These are phyloP conservation scores for Drosophila tanythrix DNA, from an alignment of 2,888 invertebrate species.

Conservation along the genomic window DNA sequence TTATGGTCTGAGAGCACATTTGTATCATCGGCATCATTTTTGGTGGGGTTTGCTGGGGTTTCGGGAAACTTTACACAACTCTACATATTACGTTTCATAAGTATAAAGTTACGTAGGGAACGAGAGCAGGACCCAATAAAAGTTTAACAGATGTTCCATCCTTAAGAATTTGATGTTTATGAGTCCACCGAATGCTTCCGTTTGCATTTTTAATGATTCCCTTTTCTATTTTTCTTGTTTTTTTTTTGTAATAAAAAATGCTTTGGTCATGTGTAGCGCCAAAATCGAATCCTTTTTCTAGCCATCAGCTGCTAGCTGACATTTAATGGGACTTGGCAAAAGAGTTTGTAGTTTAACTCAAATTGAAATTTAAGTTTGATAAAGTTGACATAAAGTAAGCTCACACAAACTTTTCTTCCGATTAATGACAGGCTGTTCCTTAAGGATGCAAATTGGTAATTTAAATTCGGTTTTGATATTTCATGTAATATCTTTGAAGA, in stretches of 20 bases:
- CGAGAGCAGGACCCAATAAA: slow-evolving; percentile 43
- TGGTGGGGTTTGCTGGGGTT: background rate
- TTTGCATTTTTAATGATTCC: slow-evolving; percentile 68
- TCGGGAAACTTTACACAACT: slow-evolving; percentile 21
- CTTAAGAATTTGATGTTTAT: slow-evolving; percentile 65
- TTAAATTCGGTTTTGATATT: too few species aligned
- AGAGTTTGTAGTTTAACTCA: background rate
- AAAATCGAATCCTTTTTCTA: slow-evolving; percentile 21
- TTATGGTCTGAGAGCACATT: slow-evolving; percentile 52
- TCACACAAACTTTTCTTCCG: background rate
- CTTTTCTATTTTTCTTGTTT: background rate
- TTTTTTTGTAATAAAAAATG: slow-evolving; percentile 62
- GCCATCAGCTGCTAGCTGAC: slow-evolving; percentile 30
- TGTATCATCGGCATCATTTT: slow-evolving; percentile 34
- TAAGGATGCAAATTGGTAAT: background rate
- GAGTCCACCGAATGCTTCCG: slow-evolving; percentile 44
- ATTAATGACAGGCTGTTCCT: background rate
- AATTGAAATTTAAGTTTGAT: background rate
- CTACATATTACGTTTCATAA: slow-evolving; percentile 27
- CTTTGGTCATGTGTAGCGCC: slow-evolving; percentile 35
- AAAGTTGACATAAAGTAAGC: background rate
- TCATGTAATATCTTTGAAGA: too few species aligned
- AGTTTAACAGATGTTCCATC: slow-evolving; percentile 64
- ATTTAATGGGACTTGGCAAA: slow-evolving; percentile 17
- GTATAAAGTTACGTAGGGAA: slow-evolving; percentile 22